Base-by-base conservation (phyloP, 1,140 invertebrate genomes). In the Eupristina koningsbergeri region DNA sequence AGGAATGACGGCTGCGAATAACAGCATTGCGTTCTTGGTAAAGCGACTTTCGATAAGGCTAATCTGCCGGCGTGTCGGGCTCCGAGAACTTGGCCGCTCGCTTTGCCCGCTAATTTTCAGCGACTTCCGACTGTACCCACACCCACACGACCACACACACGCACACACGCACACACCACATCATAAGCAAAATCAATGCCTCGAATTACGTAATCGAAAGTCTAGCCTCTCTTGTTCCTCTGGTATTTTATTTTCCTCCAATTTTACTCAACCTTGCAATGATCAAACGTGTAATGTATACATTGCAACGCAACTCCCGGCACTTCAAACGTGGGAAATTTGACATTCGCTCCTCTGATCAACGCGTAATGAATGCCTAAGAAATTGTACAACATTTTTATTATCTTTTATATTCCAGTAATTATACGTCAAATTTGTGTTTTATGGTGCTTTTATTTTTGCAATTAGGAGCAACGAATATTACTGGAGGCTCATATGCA, bases 31-130 rank as follows among this genome's bases (percentile, higher is more conserved):
- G 36, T 82, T 82, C 80, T 39, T 36, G 73, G 71, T 75, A 82
- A 75, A 63, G 17, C 69, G 53, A 34, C 53, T 73, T 29, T 73
- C 69, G 80, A 81, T 81, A 81, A 81, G 50, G 69, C 53, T 81
- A 81, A 74, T 81, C 80, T 74, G 15, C 39, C n/a, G 36, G 19
- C 45, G 29, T 45, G 77, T 45, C 73, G 77, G 73, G 39, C n/a
- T 47, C 61, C 22, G 41, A 50, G 63, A 67, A 47, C 29, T 67
- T 45, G 63, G 17, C 45, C 45, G 45, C 11, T 34, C 58, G 15
- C 36, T 34, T 29, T 29, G 45, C 11, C 34, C 58, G 15, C 36
- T 34, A 50, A 78, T 78, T 78, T 78, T 78, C 61, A 45, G n/a
- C 11, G 64, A 64, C 61, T 64, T 58, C 29, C 63, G 31, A 63